These are phyloP conservation scores for Hermetia illucens DNA, from an alignment of 1,140 invertebrate species.

Conservation along the genomic window DNA sequence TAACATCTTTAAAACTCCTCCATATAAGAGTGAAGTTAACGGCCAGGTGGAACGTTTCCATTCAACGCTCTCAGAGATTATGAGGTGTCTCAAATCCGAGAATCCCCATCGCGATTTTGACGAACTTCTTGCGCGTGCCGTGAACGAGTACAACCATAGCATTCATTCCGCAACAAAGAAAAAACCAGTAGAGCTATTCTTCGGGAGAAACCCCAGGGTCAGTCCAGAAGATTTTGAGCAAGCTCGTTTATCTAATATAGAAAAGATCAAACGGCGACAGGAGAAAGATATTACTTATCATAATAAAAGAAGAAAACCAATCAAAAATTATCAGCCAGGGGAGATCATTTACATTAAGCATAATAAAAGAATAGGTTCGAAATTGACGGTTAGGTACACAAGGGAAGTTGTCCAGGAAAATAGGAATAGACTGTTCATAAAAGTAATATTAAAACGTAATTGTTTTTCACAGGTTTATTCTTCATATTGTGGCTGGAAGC, in stretches of 20 bases:
- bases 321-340: neutral
- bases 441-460: neutral
- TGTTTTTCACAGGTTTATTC: too few relatives aligned
- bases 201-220: neutral
- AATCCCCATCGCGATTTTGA: neutral
- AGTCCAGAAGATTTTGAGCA: neutral
- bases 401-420: slow-evolving; percentile 1
- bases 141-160: neutral
- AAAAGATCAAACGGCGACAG: neutral
- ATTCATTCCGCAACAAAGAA: neutral
- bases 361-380: slow-evolving; percentile 1
- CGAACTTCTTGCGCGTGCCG: neutral
- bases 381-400: neutral
- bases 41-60: neutral
- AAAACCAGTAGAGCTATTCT: neutral
- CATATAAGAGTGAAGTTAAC: neutral
- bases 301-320: neutral
- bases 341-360: neutral
- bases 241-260: neutral
- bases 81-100: neutral
- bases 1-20: neutral
- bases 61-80: neutral
- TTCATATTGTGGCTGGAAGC: too few relatives aligned
- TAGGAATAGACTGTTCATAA: neutral
- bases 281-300: neutral